Evolutionary conservation across 2,888 invertebrate species (phyloP).

Genomic region (Epirrhoe tristata): DNA sequence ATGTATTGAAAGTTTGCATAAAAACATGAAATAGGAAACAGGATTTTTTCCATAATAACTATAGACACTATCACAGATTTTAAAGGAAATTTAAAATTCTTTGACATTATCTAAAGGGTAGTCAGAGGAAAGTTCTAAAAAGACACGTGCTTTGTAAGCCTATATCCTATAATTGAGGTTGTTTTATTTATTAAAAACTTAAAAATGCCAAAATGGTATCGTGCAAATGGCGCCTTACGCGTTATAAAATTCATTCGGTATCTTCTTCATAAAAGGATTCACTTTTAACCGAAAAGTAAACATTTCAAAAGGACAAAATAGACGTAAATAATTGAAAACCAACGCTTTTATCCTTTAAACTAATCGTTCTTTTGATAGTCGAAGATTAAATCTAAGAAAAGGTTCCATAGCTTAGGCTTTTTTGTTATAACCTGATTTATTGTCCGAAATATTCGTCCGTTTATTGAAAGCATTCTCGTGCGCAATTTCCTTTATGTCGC

Average conservation of each 20-base stretch:
- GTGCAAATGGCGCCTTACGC: too few species aligned
- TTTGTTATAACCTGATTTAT: slow-evolving; percentile 51
- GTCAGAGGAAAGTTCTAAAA: too few species aligned
- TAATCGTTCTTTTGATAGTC: slow-evolving; percentile 36
- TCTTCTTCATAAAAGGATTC: background rate
- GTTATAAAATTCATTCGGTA: too few species aligned
- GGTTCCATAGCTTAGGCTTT: slow-evolving; percentile 32
- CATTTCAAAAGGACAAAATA: background rate
- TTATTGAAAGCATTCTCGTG: slow-evolving; percentile 53
- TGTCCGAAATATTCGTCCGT: slow-evolving; percentile 49
- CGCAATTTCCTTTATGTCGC: slow-evolving; percentile 48
- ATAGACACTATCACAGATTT: too few species aligned
- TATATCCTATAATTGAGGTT: too few species aligned
- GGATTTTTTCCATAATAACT: too few species aligned
- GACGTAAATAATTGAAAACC: slow-evolving; percentile 1
- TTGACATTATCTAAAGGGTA: too few species aligned
- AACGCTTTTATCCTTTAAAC: slow-evolving; percentile 20
- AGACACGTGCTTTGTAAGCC: too few species aligned
- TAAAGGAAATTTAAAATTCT: too few species aligned
- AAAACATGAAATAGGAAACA: too few species aligned
- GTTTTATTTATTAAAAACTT: too few species aligned
- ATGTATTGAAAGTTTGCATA: background rate
- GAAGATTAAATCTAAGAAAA: slow-evolving; percentile 42
- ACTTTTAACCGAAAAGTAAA: background rate
- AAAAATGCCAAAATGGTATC: too few species aligned